Evolutionary conservation across 2,888 invertebrate genomes (phyloP), one percentile per base, ranked within the genome.

Genomic region (Agrotis ipsilon): DNA sequence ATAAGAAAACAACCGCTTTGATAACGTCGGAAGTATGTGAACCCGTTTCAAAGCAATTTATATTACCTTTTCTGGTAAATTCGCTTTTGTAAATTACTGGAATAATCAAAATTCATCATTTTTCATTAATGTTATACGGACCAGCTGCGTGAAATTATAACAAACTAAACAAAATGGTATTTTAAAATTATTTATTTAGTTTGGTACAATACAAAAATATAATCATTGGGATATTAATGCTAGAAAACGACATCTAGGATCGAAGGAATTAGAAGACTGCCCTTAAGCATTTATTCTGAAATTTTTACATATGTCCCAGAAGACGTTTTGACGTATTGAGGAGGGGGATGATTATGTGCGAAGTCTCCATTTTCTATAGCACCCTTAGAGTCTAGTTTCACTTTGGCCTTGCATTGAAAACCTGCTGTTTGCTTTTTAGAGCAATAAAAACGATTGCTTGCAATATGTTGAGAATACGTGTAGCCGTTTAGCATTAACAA

Each of bases 401-500:
- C 63, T 24, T 55, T 64, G 0, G 78, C 82, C 21, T 24, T 65
- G n/a, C 82, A 82, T 16, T 77, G 78, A 49, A 5, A 52, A 11
- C 24, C 24, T 27, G 2, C 21, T 1, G 68, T 49, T 48, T 63
- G 63, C 18, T 69, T 76, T 45, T 77, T 77, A 0, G 83, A 85
- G 49, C 85, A 86, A 62, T 83, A 83, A 55, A 62, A 84, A 32
- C 63, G 72, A 39, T 59, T 72, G 9, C 73, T 63, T 3, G 60
- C 68, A 46, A 59, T 69, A 27, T 75, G 70, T 68, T 74, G 75
- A 45, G 82, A 81, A 52, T 79, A 87, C 6, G 86, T 86, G 55
- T 78, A 81, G 7, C 74, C 68, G 0, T 81, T 78, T 24, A 80
- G 39, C 78, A 85, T 72, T 14, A 86, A 60, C 46, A 88, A 70